Percentiles rank a stretch among this genome's conserved stretches.
Conservation (phyloP, 2,113 vertebrate species). For the Martes martes region DNA sequence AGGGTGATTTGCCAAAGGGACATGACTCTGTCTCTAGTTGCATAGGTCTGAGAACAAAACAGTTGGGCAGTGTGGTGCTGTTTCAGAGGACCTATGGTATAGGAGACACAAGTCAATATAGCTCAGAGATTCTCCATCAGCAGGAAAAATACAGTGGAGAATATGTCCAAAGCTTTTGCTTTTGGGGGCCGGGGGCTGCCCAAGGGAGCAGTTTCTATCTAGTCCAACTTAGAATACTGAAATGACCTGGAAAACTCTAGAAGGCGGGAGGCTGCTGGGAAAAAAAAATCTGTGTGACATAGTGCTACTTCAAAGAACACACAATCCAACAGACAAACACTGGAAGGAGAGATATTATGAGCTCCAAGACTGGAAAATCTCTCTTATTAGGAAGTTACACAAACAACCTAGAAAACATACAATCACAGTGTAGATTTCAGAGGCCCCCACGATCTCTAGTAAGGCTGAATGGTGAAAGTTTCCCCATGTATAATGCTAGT, state of each 20-base stretch:
- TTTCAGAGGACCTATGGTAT: neutral
- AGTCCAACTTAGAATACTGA: neutral
- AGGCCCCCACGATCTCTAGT: neutral
- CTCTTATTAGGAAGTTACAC: neutral
- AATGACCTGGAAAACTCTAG: neutral
- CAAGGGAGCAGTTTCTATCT: neutral
- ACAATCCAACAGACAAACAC: neutral
- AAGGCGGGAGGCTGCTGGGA: neutral
- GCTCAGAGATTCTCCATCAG: neutral
- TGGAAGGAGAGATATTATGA: neutral
- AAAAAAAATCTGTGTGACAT: neutral
- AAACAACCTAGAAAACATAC: neutral
- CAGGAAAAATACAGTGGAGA: neutral
- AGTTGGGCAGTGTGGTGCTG: neutral
- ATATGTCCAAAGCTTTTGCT: neutral
- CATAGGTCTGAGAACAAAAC: neutral
- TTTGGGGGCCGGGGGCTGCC: neutral
- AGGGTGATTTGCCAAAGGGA: accelerated
- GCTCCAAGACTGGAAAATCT: neutral
- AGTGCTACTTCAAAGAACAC: neutral
- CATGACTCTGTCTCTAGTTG: neutral
- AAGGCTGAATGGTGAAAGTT: neutral
- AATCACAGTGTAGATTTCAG: neutral
- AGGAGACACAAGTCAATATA: neutral
- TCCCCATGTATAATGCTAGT: neutral